Conservation (phyloP, 2,888 invertebrate genomes). For the Agrotis segetum region DNA sequence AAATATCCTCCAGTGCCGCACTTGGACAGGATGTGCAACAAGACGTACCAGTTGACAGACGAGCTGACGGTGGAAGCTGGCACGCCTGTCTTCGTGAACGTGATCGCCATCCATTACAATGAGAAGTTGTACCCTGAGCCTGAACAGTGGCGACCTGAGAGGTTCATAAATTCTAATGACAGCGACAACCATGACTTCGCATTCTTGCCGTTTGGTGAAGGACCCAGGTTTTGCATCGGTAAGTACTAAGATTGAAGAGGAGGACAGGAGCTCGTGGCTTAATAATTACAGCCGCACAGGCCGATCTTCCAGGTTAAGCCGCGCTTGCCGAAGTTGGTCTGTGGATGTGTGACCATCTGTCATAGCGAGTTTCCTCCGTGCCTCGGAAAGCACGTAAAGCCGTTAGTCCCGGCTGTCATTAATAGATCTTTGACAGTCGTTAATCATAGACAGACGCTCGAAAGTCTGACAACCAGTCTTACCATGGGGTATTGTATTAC, state of each 20-base stretch:
- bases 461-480: no score
- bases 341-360: no score
- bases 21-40: constrained; percentile 77
- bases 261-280: no score
- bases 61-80: constrained; percentile 76
- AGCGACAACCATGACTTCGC: constrained; percentile 77
- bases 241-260: not conserved
- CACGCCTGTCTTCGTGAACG: constrained; percentile 79
- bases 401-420: no score
- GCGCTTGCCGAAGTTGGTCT: no score
- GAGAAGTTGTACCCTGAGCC: constrained; percentile 78
- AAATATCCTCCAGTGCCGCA: constrained; percentile 77
- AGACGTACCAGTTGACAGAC: constrained; percentile 75
- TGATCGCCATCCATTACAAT: constrained; percentile 77
- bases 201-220: constrained; percentile 83
- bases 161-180: constrained; percentile 72
- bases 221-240: constrained; percentile 81
- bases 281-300: no score
- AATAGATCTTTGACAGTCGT: no score
- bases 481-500: no score
- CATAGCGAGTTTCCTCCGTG: no score
- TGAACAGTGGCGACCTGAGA: constrained; percentile 78
- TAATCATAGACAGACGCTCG: no score
- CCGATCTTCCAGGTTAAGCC: no score
- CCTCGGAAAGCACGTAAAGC: no score